Conservation (phyloP, 2,113 vertebrate genomes). For the Leucopsar rothschildi region DNA sequence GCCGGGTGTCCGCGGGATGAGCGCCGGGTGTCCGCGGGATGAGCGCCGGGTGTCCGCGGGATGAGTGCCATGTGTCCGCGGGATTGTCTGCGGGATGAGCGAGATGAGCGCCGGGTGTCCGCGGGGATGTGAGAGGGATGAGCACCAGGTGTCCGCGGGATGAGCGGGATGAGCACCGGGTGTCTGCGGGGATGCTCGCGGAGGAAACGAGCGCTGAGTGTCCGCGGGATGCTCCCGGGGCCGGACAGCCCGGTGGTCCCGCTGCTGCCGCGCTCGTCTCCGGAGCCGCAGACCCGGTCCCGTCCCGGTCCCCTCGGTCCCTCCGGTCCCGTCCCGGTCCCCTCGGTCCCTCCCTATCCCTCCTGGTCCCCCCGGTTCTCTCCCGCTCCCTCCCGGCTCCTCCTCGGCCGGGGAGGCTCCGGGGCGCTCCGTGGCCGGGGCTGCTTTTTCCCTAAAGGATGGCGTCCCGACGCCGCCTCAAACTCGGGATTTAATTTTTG, state of each 20-base stretch:
- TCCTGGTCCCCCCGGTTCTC: too few relatives aligned
- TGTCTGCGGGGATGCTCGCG: not conserved
- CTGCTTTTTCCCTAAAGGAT: fast-evolving
- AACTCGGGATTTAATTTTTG: fast-evolving
- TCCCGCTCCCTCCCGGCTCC: not conserved
- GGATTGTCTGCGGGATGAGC: too few relatives aligned
- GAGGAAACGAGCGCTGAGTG: not conserved
- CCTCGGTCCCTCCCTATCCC: too few relatives aligned
- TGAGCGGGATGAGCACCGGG: not conserved
- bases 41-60: too few relatives aligned
- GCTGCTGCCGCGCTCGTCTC: not conserved
- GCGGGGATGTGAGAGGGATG: not conserved
- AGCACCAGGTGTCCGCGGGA: not conserved
- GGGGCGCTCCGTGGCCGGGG: not conserved
- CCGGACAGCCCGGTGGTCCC: not conserved
- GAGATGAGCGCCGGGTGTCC: not conserved
- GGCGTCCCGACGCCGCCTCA: not conserved
- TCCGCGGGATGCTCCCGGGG: not conserved
- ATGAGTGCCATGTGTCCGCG: not conserved
- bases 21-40: not conserved
- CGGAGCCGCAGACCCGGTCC: too few relatives aligned
- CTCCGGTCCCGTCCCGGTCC: not conserved
- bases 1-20: not conserved
- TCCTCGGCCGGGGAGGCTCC: not conserved
- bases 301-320: not conserved